Evolutionary conservation across 1,140 invertebrate species (phyloP), one percentile per base, ranked within the genome.

Genomic region (Neodiprion virginianus): DNA sequence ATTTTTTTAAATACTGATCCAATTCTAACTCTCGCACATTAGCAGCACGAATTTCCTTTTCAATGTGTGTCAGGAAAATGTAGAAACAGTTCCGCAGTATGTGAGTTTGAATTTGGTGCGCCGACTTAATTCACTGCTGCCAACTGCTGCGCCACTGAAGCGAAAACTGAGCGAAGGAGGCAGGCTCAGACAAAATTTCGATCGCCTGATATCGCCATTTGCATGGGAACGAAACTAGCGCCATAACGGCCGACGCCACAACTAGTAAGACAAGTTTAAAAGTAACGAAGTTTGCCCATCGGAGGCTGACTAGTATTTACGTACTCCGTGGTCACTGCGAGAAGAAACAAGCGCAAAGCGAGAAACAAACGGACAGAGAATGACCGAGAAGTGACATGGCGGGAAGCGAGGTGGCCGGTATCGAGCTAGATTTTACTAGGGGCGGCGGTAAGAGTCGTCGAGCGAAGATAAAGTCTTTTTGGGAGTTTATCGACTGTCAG

Each of bases 381-480:
- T 2, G 28, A 40, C 28, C 1, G 28, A 40, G 28, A 40, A 40
- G 28, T 2, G 28, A 40, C 28, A 66, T 4, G 47, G 67, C 61
- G n/a, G 28, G 72, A 75, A 65, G 65, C 17, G 23, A 71, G n/a
- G 49, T 72, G 8, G 10, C 12, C 23, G 76, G 28, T 11, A 76
- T 80, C 9, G 72, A 83, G 75, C 8, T 84, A 2, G 50, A 70
- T 4, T 84, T 84, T 40, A 21, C 70, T 12, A 75, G 72, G 73
- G 50, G 49, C 0, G 9, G 53, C 1, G 80, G 76, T 50, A 7
- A 14, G 3, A 79, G 76, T 50, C 73, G 78, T 49, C 68, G 71
- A 47, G n/a, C 49, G 0, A 85, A 85, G 61, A 73, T 79, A 0
- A 80, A 77, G 23, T 73, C 79, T 8, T 81, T 84, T 53, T 85